A percentile compares a stretch with the other conserved stretches of the same genome.
Evolutionary conservation across 2,888 invertebrate genomes (phyloP).

Genomic region (Graphium colonna): DNA sequence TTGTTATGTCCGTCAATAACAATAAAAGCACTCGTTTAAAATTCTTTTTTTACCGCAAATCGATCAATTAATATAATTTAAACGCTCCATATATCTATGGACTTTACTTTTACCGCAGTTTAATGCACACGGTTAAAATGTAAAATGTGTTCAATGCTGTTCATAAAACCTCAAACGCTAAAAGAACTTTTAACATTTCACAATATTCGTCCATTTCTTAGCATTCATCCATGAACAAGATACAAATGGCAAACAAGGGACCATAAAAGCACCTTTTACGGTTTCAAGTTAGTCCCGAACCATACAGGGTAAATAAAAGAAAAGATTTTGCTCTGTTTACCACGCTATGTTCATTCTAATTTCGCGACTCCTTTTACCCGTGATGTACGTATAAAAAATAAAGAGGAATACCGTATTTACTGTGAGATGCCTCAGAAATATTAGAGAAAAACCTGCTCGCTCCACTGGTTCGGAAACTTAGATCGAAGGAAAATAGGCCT

Average conservation of each 20-base stretch:
- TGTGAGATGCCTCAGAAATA: constrained; percentile 13
- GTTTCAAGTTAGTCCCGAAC: not conserved
- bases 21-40: too few relatives aligned
- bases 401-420: constrained; percentile 11
- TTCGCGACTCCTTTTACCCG: not conserved
- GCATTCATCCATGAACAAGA: not conserved
- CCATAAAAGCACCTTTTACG: not conserved
- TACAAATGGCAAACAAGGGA: not conserved
- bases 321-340: not conserved
- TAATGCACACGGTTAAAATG: too few relatives aligned
- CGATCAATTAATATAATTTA: too few relatives aligned
- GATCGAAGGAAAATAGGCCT: constrained; percentile 7
- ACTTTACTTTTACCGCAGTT: too few relatives aligned
- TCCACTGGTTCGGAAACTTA: constrained; percentile 19
- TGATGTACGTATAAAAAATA: constrained; percentile 2
- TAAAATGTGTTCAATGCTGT: too few relatives aligned
- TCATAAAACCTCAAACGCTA: too few relatives aligned
- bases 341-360: not conserved
- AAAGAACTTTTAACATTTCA: too few relatives aligned
- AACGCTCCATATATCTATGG: too few relatives aligned
- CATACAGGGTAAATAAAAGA: not conserved
- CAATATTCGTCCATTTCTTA: too few relatives aligned
- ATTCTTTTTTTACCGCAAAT: too few relatives aligned
- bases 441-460: constrained; percentile 17
- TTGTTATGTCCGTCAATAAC: too few relatives aligned